Evolutionary conservation across 2,113 vertebrate species (phyloP).

Genomic region (Cyrtonyx montezumae): DNA sequence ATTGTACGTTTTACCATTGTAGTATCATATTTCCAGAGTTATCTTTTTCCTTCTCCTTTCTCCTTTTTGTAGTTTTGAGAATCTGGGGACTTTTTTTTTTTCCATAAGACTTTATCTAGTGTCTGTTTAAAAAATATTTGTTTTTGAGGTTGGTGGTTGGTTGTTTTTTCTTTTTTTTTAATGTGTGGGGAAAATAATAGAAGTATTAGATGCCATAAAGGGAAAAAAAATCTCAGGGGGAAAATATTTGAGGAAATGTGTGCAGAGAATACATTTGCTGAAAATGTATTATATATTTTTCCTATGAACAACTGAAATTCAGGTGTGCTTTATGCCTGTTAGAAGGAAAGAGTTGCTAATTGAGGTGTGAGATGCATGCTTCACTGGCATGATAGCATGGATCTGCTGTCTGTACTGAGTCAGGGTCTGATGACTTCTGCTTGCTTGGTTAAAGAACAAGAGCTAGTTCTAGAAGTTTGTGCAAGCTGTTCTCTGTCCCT

Average conservation of each 20-base stretch:
- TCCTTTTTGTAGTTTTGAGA: not conserved
- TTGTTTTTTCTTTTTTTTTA: not conserved
- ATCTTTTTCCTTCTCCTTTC: not conserved
- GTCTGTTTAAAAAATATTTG: not conserved
- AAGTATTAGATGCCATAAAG: not conserved
- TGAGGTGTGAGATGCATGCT: not conserved
- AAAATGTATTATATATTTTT: not conserved
- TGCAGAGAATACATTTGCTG: not conserved
- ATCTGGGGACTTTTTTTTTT: not conserved
- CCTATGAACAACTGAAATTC: not conserved
- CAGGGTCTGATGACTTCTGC: not conserved
- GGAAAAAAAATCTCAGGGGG: not conserved
- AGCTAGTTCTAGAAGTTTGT: not conserved
- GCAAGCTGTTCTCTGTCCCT: not conserved
- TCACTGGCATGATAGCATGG: accelerated
- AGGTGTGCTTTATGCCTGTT: not conserved
- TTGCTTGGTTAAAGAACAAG: not conserved
- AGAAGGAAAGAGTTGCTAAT: not conserved
- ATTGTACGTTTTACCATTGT: not conserved
- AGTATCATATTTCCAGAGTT: not conserved
- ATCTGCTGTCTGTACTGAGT: not conserved
- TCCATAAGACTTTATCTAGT: not conserved
- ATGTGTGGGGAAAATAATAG: not conserved
- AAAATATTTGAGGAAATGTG: not conserved
- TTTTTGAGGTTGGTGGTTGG: not conserved